phyloP scores from a whole-genome alignment of 2,797 vertebrate species.

The Pseudomugil gertrudae region DNA sequence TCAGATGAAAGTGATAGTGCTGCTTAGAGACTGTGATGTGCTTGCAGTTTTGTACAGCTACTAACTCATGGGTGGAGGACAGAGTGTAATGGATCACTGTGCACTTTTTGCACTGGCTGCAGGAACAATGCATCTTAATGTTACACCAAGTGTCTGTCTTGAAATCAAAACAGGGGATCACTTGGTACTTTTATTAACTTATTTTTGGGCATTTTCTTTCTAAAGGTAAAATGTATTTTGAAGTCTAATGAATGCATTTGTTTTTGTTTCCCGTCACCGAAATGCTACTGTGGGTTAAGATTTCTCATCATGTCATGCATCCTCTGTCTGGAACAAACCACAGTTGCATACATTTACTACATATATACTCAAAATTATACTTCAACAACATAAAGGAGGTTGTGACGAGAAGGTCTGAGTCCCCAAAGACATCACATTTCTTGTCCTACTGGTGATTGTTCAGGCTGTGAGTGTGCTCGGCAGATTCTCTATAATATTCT shows the following conservation, averaged over 20 bases:
- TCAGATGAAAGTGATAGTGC: conserved; percentile 15
- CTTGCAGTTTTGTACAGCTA: conserved; percentile 28
- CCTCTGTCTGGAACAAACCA: conserved; percentile 6
- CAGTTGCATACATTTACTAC: neutral
- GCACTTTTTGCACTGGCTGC: conserved; percentile 39
- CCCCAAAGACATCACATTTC: neutral
- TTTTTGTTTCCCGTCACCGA: conserved; percentile 9
- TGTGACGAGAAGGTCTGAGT: neutral
- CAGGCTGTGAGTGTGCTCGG: conserved; percentile 4
- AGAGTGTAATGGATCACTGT: conserved; percentile 23
- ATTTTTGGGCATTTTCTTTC: conserved; percentile 1
- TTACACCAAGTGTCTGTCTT: conserved; percentile 20
- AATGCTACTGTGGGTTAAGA: conserved; percentile 16
- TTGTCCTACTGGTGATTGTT: neutral
- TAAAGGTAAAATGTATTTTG: conserved; percentile 4
- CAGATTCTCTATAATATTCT: conserved; percentile 35
- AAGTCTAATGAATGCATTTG: conserved; percentile 23
- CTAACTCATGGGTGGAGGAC: conserved; percentile 49
- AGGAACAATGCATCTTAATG: conserved; percentile 33
- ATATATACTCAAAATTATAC: neutral
- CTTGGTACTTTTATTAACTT: neutral
- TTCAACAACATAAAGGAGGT: conserved; percentile 16
- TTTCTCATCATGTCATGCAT: conserved; percentile 1
- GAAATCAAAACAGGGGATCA: conserved; percentile 21
- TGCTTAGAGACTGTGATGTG: conserved; percentile 23